phyloP scores from a whole-genome alignment of 2,113 vertebrate species.

The Orcinus orca region DNA sequence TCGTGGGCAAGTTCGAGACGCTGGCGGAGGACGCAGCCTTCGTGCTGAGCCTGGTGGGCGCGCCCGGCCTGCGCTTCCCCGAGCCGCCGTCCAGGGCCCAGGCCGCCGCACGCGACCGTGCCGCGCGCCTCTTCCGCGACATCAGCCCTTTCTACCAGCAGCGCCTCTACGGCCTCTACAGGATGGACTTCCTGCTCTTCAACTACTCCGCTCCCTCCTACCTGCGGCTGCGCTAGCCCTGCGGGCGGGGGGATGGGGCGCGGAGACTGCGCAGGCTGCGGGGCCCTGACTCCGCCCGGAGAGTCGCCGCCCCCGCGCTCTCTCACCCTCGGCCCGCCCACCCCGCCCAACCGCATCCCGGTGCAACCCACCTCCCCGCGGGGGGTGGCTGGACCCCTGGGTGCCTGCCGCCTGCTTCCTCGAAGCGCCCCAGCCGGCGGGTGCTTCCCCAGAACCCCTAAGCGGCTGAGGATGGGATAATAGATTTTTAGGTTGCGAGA shows the following conservation, averaged over 20 bases:
- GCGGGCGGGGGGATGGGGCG: background rate
- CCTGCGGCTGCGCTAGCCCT: slow-evolving; percentile 84
- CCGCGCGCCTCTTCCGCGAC: slow-evolving; percentile 90
- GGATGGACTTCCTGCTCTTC: slow-evolving; percentile 97
- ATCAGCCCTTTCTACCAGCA: slow-evolving; percentile 95
- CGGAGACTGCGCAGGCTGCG: too few species aligned
- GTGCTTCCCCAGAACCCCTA: background rate
- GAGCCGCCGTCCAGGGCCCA: slow-evolving; percentile 86
- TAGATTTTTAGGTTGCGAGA: background rate
- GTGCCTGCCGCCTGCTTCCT: background rate
- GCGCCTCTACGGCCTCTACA: slow-evolving; percentile 94
- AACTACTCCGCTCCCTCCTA: slow-evolving; percentile 94
- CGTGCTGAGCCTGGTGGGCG: slow-evolving; percentile 89
- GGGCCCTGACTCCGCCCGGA: too few species aligned
- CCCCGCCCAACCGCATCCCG: accelerated
- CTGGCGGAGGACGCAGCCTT: slow-evolving; percentile 93
- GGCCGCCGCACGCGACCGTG: slow-evolving; percentile 85
- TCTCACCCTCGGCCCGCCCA: too few species aligned
- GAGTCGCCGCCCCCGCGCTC: too few species aligned
- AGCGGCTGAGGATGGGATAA: background rate
- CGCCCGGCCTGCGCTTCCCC: slow-evolving; percentile 82
- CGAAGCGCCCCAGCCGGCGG: background rate
- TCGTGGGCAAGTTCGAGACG: slow-evolving; percentile 98
- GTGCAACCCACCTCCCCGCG: too few species aligned
- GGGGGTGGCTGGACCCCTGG: background rate